These are phyloP conservation scores for Cryptocephalus primarius DNA, from an alignment of 2,888 invertebrate genomes.

Conservation along the genomic window DNA sequence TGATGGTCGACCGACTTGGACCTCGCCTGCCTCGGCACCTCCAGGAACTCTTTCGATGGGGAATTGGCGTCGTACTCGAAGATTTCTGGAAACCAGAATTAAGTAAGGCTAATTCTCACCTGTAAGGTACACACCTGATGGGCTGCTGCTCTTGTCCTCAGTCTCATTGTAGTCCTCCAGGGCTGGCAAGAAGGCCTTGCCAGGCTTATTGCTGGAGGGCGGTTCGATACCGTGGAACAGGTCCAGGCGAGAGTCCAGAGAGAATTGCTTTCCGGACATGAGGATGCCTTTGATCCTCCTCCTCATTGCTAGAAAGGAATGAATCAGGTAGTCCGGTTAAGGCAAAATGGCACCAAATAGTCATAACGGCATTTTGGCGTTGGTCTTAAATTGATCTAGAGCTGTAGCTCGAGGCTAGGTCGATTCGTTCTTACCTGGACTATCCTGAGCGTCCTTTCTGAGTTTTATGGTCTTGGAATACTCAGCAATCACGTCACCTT, in stretches of 20 bases:
- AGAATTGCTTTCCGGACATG: conserved; percentile 85
- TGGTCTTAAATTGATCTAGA: no score
- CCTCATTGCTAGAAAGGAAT: conserved; percentile 55
- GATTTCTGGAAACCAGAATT: conserved; percentile 10
- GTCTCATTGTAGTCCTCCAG: conserved; percentile 29
- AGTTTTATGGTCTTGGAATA: conserved; percentile 54
- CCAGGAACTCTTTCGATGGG: conserved; percentile 10
- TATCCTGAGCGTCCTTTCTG: conserved; percentile 62
- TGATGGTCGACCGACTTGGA: conserved; percentile 48
- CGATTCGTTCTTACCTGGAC: no score
- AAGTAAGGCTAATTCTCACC: no score
- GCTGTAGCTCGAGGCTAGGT: no score
- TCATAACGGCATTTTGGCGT: no score
- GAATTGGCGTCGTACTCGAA: conserved; percentile 12
- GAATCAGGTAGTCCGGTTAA: no score
- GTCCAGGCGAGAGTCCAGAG: conserved; percentile 84
- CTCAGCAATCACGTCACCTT: conserved; percentile 59
- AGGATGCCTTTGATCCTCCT: conserved; percentile 78
- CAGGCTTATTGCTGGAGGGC: conserved; percentile 9
- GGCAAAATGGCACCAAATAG: no score
- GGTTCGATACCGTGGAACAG: conserved; percentile 64
- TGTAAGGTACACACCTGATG: conserved; percentile 16
- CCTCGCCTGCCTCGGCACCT: conserved; percentile 35
- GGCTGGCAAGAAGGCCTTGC: conserved; percentile 19
- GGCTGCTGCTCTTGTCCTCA: conserved; percentile 21